Conservation (phyloP, 2,888 invertebrate genomes). For the Xestia c-nigrum region DNA sequence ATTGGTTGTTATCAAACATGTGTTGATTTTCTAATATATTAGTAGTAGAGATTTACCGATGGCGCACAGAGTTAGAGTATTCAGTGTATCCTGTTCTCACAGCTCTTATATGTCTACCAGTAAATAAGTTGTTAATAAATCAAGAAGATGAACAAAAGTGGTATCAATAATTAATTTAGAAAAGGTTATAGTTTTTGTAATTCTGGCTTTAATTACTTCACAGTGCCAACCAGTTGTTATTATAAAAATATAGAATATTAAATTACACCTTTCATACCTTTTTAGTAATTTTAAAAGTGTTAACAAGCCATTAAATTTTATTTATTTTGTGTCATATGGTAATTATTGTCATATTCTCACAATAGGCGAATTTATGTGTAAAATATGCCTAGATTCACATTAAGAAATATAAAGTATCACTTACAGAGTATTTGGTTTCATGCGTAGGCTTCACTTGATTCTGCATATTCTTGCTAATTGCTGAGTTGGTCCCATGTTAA, state of each 20-base stretch:
- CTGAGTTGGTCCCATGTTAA: constrained; percentile 35
- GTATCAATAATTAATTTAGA: constrained; percentile 32
- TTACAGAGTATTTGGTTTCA: constrained; percentile 48
- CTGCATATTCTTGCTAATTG: constrained; percentile 53
- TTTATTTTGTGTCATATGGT: constrained; percentile 48
- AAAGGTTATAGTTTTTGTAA: constrained; percentile 14
- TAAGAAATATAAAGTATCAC: constrained; percentile 37
- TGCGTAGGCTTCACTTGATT: constrained; percentile 62
- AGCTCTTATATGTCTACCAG: not conserved
- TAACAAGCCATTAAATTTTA: constrained; percentile 46
- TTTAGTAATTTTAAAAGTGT: constrained; percentile 48
- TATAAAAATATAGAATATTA: constrained; percentile 18
- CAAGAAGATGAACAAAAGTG: not conserved
- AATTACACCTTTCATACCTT: constrained; percentile 39
- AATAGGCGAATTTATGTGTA: constrained; percentile 39
- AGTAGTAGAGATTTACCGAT: not conserved
- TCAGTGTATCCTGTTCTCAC: not conserved
- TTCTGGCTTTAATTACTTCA: constrained; percentile 41
- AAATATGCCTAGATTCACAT: constrained; percentile 39
- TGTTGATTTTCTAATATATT: constrained; percentile 1
- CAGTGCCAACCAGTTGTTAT: constrained; percentile 26
- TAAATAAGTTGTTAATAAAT: constrained; percentile 13
- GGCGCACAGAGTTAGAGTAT: not conserved
- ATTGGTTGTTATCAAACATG: constrained; percentile 15
- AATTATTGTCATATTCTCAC: constrained; percentile 42